These are phyloP conservation scores for Thymelicus sylvestris DNA, from an alignment of 2,888 invertebrate genomes.

Conservation along the genomic window DNA sequence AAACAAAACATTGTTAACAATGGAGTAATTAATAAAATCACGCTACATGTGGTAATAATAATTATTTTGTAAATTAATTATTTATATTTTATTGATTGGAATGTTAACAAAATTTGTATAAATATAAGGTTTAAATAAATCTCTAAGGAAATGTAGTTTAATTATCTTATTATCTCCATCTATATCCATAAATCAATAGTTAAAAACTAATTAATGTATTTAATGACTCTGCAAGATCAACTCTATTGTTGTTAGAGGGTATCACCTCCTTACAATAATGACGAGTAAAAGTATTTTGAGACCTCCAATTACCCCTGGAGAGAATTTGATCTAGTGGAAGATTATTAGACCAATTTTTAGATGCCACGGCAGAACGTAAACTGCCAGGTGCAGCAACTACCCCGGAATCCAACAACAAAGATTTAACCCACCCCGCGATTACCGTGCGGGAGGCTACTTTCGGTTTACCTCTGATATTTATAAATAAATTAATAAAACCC, in stretches of 20 bases:
- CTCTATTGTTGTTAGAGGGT: neutral
- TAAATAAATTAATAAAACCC: slow-evolving; percentile 35
- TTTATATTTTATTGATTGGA: no score
- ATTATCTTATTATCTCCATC: no score
- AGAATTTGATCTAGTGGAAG: neutral
- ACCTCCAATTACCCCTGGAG: no score
- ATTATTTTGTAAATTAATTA: no score
- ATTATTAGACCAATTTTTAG: neutral
- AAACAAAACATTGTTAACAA: no score
- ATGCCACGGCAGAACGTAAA: neutral
- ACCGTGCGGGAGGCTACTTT: slow-evolving; percentile 41
- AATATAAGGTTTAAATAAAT: no score
- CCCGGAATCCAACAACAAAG: no score
- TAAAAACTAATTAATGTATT: neutral
- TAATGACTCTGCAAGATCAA: neutral
- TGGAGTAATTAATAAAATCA: no score
- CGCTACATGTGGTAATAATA: no score
- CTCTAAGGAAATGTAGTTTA: no score
- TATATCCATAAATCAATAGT: no score
- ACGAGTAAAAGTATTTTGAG: neutral
- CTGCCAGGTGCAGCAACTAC: neutral
- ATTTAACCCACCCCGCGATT: slow-evolving; percentile 43
- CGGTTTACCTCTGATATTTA: slow-evolving; percentile 41
- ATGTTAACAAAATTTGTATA: no score
- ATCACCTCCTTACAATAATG: slow-evolving; percentile 1